Conservation (phyloP, 2,113 vertebrate species). For the Austrofundulus limnaeus region DNA sequence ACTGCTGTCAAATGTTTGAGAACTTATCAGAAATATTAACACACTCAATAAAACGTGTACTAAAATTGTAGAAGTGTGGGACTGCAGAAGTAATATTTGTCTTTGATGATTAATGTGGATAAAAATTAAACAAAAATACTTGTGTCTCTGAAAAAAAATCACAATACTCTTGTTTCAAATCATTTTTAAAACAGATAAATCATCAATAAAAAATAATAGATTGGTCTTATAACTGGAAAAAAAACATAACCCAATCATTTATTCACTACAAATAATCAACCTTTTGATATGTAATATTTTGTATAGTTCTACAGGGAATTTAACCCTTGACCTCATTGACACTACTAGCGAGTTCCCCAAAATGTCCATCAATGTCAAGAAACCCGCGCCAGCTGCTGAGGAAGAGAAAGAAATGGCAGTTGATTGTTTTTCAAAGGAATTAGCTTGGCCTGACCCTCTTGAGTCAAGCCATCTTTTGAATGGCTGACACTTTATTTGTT, state of each 20-base stretch:
- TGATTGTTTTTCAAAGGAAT: slow-evolving; percentile 75
- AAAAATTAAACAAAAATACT: too few species aligned
- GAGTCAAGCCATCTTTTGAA: slow-evolving; percentile 69
- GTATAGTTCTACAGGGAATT: slow-evolving; percentile 26
- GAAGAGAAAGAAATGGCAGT: slow-evolving; percentile 65
- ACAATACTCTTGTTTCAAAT: too few species aligned
- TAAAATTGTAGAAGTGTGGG: neutral
- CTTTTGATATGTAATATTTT: slow-evolving; percentile 24
- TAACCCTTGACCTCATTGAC: slow-evolving; percentile 39
- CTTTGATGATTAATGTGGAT: too few species aligned
- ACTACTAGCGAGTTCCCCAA: slow-evolving; percentile 29
- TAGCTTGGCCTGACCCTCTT: slow-evolving; percentile 67
- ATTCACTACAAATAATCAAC: neutral
- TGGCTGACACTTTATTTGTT: slow-evolving; percentile 76
- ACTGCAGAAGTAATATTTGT: too few species aligned
- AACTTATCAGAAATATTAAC: too few species aligned
- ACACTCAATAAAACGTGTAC: too few species aligned
- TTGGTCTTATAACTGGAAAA: neutral
- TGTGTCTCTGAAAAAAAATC: too few species aligned
- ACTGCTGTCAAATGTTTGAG: slow-evolving; percentile 37
- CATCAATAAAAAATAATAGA: slow-evolving; percentile 3
- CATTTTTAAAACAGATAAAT: too few species aligned
- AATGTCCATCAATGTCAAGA: slow-evolving; percentile 49
- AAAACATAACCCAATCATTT: neutral
- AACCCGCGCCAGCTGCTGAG: slow-evolving; percentile 51